phyloP scores from a whole-genome alignment of 2,888 invertebrate genomes.

The Oscheius sp. region DNA sequence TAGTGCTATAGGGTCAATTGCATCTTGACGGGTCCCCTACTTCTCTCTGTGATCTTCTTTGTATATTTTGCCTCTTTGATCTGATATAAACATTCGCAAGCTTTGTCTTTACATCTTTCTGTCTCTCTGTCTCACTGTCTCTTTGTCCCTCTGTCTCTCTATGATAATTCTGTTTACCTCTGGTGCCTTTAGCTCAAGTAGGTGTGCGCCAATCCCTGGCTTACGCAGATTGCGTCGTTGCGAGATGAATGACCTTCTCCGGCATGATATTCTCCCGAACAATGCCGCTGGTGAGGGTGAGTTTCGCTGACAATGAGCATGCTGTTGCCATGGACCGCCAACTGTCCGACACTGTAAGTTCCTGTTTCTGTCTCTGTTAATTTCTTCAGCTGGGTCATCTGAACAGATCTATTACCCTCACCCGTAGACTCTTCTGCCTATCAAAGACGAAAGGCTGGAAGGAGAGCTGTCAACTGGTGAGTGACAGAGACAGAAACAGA shows the following conservation, averaged over 20 bases:
- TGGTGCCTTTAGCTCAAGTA: too few relatives aligned
- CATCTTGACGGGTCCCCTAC: too few relatives aligned
- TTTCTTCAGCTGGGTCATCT: not conserved
- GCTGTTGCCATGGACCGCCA: conserved; percentile 22
- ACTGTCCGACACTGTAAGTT: not conserved
- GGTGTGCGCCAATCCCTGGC: not conserved
- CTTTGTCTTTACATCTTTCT: too few relatives aligned
- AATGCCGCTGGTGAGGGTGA: conserved; percentile 23
- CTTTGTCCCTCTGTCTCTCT: too few relatives aligned
- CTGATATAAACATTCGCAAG: not conserved
- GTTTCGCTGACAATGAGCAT: not conserved
- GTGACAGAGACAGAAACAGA: too few relatives aligned
- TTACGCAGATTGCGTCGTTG: conserved; percentile 11
- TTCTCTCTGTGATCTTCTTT: too few relatives aligned
- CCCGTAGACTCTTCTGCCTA: not conserved
- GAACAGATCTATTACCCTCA: not conserved
- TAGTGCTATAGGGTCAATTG: too few relatives aligned
- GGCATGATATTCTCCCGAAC: not conserved
- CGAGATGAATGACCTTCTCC: conserved; percentile 8
- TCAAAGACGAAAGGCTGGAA: not conserved
- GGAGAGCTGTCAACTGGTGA: conserved; percentile 8
- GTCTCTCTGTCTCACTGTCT: too few relatives aligned
- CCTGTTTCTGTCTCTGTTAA: not conserved
- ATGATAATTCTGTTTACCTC: too few relatives aligned
- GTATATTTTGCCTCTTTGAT: too few relatives aligned